Evolutionary conservation across 2,113 vertebrate genomes (phyloP), one percentile per base, ranked within the genome.

Genomic region (Lates calcarifer): DNA sequence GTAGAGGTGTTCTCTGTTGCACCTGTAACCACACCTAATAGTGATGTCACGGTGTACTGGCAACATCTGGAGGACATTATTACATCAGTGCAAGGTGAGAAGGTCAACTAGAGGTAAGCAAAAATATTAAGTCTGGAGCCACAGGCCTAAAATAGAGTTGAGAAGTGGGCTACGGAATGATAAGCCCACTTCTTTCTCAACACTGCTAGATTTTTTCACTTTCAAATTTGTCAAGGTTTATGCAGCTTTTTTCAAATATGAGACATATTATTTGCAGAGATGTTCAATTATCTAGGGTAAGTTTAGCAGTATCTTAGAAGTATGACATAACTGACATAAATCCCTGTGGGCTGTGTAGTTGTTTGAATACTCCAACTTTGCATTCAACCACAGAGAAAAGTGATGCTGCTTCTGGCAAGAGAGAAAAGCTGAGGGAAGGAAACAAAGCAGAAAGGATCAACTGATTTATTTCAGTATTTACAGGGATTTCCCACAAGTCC

Each of bases 391-490:
- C 11, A 70, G 37, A 68, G 65, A 45, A 61, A 41, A 73, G n/a
- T 35, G 39, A 64, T 8, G 13, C 11, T 62, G 60, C n/a, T 10
- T 53, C 17, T 5, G 20, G 41, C 0, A 17, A 39, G 31, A n/a
- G 17, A 43, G 12, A 39, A 61, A 65, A 79, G 4, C 26, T 5
- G 26, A 77, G n/a, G 20, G 26, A 82, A 78, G 33, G 82, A 71
- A 80, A 84, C 47, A 45, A 63, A 84, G 17, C 66, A 84, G 20
- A 41, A 57, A 77, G 58, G 78, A 71, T 89, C 61, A 53, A 84
- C 69, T 1, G 55, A 87, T 92, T 92, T 93, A 92, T 92, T 92
- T 88, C 72, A 79, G 83, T 88, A 88, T 89, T 86, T 81, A 77
- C 83, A 89, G 73, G 45, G 39, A 82, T 77, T 76, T 73, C 24